Evolutionary conservation across 2,113 vertebrate genomes (phyloP), one percentile per base, ranked within the genome.

Genomic region (Crotalus helleri): DNA sequence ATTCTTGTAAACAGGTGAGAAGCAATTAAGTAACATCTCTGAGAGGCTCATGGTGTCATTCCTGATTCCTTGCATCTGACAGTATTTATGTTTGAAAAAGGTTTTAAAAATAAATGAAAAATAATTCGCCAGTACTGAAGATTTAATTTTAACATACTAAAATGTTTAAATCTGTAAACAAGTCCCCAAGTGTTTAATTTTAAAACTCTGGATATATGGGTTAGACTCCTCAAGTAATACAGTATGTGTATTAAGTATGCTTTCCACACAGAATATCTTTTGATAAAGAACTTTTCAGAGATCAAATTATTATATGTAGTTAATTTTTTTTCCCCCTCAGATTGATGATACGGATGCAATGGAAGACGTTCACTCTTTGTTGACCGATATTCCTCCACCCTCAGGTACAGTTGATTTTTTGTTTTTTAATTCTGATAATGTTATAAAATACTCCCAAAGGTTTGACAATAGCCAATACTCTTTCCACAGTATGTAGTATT

Each of bases 311-410:
- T 94, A 81, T 69, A 49, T 92, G 19, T 46, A 33, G 88, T 29
- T 2, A 88, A 2, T 9, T 46, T 91, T 39, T 39, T 39, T 39
- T 39, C 1, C 26, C 3, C 29, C 96, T 55, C 95, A 99, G 99
- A 99, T 99, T 90, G 99, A 99, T 96, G 99, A 99, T 94, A 99
- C 99, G 0, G 99, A 99, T 91, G 98, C 99, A 90, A 98, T 99
- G 97, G 99, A 99, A 95, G 99, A 99, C 44, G 99, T 99, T 21
- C 99, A 99, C 91, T 98, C 98, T 33, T 98, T 99, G 29, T 98
- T 99, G 23, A 99, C 98, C 21, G 99, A 99, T 95, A 97, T 97
- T 53, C 97, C 99, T 26, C 98, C 98, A 9, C 99, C 99, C 87
- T 88, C 98, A 97, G 99, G 99, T 99, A 97, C 44, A 19, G 33